Conservation (phyloP, 2,797 vertebrate genomes). For the Margarornis squamiger region DNA sequence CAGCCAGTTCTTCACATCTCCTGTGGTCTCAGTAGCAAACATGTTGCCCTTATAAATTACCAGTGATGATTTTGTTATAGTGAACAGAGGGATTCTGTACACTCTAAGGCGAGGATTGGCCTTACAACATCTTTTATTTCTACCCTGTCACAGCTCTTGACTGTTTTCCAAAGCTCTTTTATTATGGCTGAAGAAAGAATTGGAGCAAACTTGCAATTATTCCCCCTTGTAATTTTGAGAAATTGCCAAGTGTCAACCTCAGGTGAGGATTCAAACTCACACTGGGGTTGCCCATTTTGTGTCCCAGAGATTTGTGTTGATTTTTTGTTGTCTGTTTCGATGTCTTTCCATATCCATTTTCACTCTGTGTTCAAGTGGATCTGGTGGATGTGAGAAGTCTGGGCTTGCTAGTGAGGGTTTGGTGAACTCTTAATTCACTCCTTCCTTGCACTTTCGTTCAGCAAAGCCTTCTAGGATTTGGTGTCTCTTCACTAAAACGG, state of each 20-base stretch:
- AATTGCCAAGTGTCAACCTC: not conserved
- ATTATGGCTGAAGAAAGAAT: not conserved
- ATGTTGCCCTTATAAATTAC: not conserved
- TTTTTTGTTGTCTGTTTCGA: not conserved
- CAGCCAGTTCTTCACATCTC: not conserved
- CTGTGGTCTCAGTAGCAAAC: not conserved
- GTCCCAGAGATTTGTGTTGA: not conserved
- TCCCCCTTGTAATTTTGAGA: not conserved
- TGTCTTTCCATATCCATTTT: fast-evolving
- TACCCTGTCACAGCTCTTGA: not conserved
- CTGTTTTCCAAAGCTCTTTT: not conserved
- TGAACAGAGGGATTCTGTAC: not conserved
- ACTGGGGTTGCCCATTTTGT: not conserved
- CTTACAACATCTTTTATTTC: not conserved
- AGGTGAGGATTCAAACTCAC: not conserved
- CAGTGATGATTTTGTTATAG: fast-evolving
- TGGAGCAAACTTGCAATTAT: not conserved
- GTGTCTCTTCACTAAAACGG: not conserved
- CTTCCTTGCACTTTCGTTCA: not conserved
- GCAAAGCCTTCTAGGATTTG: not conserved
- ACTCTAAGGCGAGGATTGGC: not conserved
- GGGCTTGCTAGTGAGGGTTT: not conserved
- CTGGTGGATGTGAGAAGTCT: not conserved
- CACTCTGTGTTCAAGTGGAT: not conserved
- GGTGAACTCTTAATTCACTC: not conserved